phyloP scores from a whole-genome alignment of 2,888 invertebrate genomes.

The Pterostichus madidus region DNA sequence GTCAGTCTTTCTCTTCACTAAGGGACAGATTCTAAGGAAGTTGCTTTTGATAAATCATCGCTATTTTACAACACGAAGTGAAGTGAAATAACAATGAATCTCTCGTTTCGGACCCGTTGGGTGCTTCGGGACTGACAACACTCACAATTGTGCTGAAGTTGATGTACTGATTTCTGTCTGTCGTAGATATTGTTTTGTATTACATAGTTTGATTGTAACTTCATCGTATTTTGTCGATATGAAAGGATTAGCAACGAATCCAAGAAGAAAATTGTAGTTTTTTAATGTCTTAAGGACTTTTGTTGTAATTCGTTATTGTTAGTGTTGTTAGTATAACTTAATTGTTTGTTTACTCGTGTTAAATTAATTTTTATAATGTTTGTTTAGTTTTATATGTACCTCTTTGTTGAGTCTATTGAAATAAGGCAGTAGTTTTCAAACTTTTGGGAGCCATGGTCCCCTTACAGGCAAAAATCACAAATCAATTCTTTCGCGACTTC shows the following conservation, averaged over 20 bases:
- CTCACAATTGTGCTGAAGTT: constrained; percentile 38
- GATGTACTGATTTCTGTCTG: constrained; percentile 19
- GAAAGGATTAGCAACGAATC: neutral
- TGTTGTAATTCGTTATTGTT: neutral
- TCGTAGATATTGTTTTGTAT: neutral
- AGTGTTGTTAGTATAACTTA: no score
- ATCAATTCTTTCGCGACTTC: no score
- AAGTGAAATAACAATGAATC: constrained; percentile 45
- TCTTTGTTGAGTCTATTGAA: no score
- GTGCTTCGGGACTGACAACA: constrained; percentile 7
- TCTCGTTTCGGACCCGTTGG: constrained; percentile 16
- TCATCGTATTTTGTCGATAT: neutral
- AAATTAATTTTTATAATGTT: no score
- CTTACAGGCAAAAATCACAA: no score
- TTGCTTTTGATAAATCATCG: constrained; percentile 47
- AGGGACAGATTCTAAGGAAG: neutral
- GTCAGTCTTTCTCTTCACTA: neutral
- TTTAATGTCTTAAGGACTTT: neutral
- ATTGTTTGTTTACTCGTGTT: no score
- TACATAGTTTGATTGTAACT: constrained; percentile 15
- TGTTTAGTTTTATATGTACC: no score
- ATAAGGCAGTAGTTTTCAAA: no score
- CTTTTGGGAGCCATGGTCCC: no score
- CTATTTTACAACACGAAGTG: constrained; percentile 37
- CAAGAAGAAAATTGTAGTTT: neutral